These are phyloP conservation scores for Mormyrus lacerda DNA, from an alignment of 2,113 vertebrate species.

Conservation along the genomic window DNA sequence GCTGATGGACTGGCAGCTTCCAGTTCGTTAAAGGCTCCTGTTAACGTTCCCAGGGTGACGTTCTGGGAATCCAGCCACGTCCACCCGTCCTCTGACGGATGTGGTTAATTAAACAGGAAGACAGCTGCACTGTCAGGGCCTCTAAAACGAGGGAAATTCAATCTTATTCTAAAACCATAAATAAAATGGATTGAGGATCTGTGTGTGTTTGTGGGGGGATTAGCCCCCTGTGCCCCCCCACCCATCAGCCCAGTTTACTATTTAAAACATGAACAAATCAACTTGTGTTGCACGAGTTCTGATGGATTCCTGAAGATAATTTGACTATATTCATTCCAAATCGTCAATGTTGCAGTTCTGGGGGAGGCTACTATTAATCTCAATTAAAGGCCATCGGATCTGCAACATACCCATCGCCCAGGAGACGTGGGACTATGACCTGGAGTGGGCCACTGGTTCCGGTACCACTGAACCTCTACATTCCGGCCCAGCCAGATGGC, in stretches of 20 bases:
- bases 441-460: neutral
- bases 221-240: no score
- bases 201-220: no score
- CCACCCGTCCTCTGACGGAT: conserved; percentile 38
- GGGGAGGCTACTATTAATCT: neutral
- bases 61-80: conserved; percentile 11
- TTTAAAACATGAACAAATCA: neutral
- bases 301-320: neutral
- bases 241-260: neutral
- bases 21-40: neutral
- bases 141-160: neutral
- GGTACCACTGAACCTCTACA: neutral
- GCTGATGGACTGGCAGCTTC: conserved; percentile 6
- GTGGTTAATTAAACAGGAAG: conserved; percentile 41
- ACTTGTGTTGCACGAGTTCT: neutral
- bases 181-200: conserved; percentile 26
- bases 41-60: conserved; percentile 4
- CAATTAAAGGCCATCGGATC: neutral
- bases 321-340: neutral
- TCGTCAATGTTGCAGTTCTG: neutral
- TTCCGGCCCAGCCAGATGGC: neutral
- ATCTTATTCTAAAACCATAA: neutral
- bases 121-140: neutral
- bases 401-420: neutral
- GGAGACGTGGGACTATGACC: neutral